Percentiles rank a stretch among this genome's conserved stretches.
Conservation (phyloP, 2,113 vertebrate genomes). For the Galeopterus variegatus region DNA sequence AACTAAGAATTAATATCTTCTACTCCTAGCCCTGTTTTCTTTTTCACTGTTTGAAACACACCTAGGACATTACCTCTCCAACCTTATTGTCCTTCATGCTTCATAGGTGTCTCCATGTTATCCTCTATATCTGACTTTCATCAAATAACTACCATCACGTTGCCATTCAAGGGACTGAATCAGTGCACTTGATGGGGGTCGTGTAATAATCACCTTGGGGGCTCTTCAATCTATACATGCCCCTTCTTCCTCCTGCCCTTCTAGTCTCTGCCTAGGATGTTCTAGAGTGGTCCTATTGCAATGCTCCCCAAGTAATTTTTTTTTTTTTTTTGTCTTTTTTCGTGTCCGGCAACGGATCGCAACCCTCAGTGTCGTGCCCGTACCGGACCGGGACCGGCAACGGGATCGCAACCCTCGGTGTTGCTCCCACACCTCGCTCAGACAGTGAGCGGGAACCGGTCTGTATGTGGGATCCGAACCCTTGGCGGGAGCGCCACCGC, state of each 20-base stretch:
- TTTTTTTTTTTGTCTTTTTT: no score
- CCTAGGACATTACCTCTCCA: background rate
- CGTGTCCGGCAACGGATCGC: no score
- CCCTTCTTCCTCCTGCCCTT: background rate
- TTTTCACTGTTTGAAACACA: background rate
- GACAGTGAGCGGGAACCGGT: no score
- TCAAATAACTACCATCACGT: background rate
- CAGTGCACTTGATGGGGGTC: background rate
- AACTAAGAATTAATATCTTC: conserved; percentile 6
- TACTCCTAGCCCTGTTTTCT: background rate
- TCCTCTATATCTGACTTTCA: background rate
- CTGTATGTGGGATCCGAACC: no score
- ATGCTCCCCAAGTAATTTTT: background rate
- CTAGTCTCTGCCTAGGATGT: background rate
- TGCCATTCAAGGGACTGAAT: background rate
- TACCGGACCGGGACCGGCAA: no score
- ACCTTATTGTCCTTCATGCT: background rate
- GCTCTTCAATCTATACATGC: background rate
- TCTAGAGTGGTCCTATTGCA: background rate
- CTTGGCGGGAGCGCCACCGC: no score
- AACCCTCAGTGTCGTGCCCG: no score
- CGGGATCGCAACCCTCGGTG: no score
- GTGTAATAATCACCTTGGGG: background rate
- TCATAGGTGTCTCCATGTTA: background rate
- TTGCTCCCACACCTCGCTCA: no score